A percentile compares a stretch with the other conserved stretches of the same genome.
phyloP scores from a whole-genome alignment of 2,888 invertebrate species.

The Fragum fragum region DNA sequence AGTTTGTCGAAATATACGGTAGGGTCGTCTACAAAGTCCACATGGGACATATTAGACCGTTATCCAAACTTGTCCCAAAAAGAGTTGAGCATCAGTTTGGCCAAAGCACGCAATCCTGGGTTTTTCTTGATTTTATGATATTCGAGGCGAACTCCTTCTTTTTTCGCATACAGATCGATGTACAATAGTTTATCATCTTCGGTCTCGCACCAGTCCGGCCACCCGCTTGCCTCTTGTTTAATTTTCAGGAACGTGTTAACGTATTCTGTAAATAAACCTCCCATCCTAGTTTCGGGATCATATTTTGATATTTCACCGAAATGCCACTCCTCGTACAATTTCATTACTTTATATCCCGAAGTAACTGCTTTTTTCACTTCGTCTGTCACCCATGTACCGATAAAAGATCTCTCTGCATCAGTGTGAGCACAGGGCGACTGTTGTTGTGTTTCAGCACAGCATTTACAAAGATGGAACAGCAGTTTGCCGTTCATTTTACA shows the following conservation, averaged over 20 bases:
- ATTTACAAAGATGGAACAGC: conserved; percentile 14
- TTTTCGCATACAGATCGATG: not conserved
- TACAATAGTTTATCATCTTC: not conserved
- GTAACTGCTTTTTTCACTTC: not conserved
- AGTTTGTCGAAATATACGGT: conserved; percentile 33
- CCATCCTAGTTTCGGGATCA: conserved; percentile 9
- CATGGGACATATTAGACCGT: conserved; percentile 40
- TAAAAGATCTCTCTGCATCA: conserved; percentile 37
- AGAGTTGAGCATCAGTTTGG: conserved; percentile 59
- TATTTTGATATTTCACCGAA: conserved; percentile 49
- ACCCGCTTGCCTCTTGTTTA: conserved; percentile 72
- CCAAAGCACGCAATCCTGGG: conserved; percentile 48
- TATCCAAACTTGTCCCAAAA: conserved; percentile 69
- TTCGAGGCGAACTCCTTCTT: conserved; percentile 49
- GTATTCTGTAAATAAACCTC: conserved; percentile 76
- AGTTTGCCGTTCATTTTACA: conserved; percentile 64
- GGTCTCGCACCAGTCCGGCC: not conserved
- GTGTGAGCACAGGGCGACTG: conserved; percentile 36
- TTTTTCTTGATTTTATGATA: conserved; percentile 49
- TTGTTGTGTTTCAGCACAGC: conserved; percentile 26
- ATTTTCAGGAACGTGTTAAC: conserved; percentile 58
- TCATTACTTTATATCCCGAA: conserved; percentile 43
- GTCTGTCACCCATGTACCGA: conserved; percentile 39
- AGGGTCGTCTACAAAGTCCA: conserved; percentile 34
- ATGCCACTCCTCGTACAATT: conserved; percentile 59